These are phyloP conservation scores for Sarcophaga subvicina DNA, from an alignment of 2,888 invertebrate species.

Conservation along the genomic window DNA sequence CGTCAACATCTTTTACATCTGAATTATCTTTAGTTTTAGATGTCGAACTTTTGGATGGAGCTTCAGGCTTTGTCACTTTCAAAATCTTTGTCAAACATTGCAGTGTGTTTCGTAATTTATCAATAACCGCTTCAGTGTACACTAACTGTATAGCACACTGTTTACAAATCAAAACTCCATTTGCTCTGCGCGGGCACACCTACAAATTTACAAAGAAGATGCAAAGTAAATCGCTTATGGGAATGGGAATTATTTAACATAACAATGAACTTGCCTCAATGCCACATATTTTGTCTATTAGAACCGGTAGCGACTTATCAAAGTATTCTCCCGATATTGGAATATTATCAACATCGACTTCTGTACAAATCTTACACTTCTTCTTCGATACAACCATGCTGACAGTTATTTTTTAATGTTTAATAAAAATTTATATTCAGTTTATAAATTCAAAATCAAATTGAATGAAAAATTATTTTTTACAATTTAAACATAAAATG, in stretches of 20 bases:
- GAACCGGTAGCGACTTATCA: conserved; percentile 44
- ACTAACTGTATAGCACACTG: conserved; percentile 46
- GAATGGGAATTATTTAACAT: neutral
- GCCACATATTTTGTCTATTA: conserved; percentile 47
- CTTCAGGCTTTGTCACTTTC: conserved; percentile 6
- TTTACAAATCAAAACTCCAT: conserved; percentile 47
- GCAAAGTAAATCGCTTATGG: neutral
- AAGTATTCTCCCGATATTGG: conserved; percentile 55
- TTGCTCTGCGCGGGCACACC: conserved; percentile 47
- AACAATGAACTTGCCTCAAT: conserved; percentile 36
- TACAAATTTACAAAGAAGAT: conserved; percentile 11
- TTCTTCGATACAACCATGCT: conserved; percentile 58
- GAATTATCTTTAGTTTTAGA: neutral
- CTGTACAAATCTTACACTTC: conserved; percentile 57
- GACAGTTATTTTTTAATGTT: neutral
- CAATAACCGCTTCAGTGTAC: conserved; percentile 32
- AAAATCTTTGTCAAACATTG: conserved; percentile 31
- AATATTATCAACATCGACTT: conserved; percentile 36
- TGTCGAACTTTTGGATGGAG: neutral
- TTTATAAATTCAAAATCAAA: too few species aligned
- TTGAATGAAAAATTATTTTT: too few species aligned
- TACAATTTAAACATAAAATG: too few species aligned
- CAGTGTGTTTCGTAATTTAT: conserved; percentile 36
- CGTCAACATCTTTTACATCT: neutral
- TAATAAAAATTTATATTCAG: too few species aligned